phyloP scores from a whole-genome alignment of 1,140 invertebrate genomes.

The Brachionus manjavacas region DNA sequence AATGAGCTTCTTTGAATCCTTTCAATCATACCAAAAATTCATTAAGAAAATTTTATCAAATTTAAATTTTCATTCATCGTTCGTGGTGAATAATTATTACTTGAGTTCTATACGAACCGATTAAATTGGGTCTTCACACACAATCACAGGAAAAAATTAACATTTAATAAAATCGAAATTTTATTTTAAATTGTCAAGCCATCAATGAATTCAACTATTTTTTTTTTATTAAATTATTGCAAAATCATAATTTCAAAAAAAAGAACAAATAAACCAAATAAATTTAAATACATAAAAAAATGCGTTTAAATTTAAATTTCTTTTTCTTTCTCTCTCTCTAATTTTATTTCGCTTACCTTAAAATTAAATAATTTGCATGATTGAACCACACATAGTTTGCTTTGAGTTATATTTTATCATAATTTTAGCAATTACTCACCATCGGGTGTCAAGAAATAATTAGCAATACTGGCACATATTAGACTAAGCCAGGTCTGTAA shows the following conservation, averaged over 20 bases:
- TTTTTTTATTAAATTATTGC: neutral
- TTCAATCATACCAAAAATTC: neutral
- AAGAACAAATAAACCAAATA: neutral
- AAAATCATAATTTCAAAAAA: neutral
- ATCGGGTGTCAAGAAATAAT: neutral
- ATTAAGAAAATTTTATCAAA: neutral
- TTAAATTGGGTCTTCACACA: neutral
- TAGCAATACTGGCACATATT: neutral
- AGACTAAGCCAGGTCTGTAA: neutral
- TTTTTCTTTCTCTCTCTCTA: neutral
- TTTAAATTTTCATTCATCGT: neutral
- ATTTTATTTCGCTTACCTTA: neutral
- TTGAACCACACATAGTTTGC: neutral
- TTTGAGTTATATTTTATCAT: neutral
- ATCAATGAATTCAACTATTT: neutral
- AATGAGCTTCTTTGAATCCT: neutral
- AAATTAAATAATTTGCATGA: neutral
- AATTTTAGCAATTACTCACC: neutral
- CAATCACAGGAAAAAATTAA: neutral
- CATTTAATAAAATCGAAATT: neutral
- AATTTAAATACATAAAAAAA: conserved; percentile 8
- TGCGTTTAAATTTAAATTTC: neutral
- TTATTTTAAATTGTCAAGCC: neutral
- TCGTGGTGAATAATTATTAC: neutral
- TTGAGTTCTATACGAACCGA: neutral